Conservation (phyloP, 2,113 vertebrate species). For the Serilophus lunatus region DNA sequence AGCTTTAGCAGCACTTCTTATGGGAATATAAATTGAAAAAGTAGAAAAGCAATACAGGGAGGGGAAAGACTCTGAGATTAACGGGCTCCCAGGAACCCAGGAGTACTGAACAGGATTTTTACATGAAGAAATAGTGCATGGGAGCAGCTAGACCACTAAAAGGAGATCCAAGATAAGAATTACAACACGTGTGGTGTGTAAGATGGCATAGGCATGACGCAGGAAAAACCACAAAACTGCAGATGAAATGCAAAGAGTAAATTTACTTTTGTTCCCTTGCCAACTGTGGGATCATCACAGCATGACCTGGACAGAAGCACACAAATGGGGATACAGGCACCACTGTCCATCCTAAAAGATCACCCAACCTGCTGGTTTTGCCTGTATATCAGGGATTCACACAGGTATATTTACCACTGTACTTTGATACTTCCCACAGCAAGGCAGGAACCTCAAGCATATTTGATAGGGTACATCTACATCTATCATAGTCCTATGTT, state of each 20-base stretch:
- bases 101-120: slow-evolving; percentile 27
- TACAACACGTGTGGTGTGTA: not conserved
- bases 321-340: not conserved
- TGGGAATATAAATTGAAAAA: slow-evolving; percentile 33
- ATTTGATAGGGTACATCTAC: accelerated
- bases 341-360: accelerated
- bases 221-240: not conserved
- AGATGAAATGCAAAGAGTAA: not conserved
- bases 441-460: not conserved
- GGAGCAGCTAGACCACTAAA: not conserved
- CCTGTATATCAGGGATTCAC: not conserved
- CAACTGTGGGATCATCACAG: not conserved
- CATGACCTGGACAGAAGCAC: not conserved
- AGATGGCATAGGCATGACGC: accelerated
- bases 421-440: not conserved
- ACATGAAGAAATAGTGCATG: not conserved
- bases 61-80: not conserved
- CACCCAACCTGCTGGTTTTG: accelerated
- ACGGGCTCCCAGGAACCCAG: not conserved
- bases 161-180: not conserved
- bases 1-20: slow-evolving; percentile 59
- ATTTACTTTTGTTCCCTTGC: accelerated
- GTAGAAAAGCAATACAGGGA: not conserved
- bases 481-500: accelerated
- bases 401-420: not conserved